A percentile compares a stretch with the other conserved stretches of the same genome.
Conservation (phyloP, 2,888 invertebrate genomes). For the Drosophila mimica region DNA sequence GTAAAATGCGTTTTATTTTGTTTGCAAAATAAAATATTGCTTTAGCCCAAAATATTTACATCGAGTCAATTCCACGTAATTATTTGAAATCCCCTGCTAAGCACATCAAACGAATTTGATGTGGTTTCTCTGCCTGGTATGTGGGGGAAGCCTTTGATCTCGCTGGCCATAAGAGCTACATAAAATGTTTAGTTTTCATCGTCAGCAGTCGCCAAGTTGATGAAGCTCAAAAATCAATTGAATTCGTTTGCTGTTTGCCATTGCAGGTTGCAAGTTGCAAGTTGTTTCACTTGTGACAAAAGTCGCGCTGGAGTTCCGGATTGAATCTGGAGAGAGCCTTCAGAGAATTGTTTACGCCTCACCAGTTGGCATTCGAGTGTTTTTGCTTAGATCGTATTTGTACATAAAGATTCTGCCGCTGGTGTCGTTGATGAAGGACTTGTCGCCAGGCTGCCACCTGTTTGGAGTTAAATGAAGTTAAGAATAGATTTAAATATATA, state of each 20-base stretch:
- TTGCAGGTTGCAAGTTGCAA: neutral
- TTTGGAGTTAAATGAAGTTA: neutral
- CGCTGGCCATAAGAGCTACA: slow-evolving; percentile 33
- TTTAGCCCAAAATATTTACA: slow-evolving; percentile 41
- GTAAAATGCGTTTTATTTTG: slow-evolving; percentile 39
- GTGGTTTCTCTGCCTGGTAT: slow-evolving; percentile 13
- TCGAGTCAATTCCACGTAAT: slow-evolving; percentile 17
- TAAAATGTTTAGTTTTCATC: slow-evolving; percentile 12
- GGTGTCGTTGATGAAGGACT: slow-evolving; percentile 38
- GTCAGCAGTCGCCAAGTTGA: slow-evolving; percentile 15
- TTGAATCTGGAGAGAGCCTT: slow-evolving; percentile 1
- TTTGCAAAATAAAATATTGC: slow-evolving; percentile 46
- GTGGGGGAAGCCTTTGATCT: slow-evolving; percentile 32
- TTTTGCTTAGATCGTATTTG: slow-evolving; percentile 51
- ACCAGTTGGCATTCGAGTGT: slow-evolving; percentile 42
- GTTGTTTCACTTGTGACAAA: slow-evolving; percentile 1
- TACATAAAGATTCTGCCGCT: slow-evolving; percentile 45
- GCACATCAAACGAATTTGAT: slow-evolving; percentile 26
- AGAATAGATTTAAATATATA: neutral
- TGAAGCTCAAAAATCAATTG: slow-evolving; percentile 11
- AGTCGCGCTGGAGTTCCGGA: slow-evolving; percentile 14
- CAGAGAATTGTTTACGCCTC: slow-evolving; percentile 38
- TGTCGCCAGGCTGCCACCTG: slow-evolving; percentile 45
- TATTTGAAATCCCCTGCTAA: slow-evolving; percentile 15
- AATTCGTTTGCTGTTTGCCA: neutral